These are phyloP conservation scores for Chironomus tepperi DNA, from an alignment of 1,140 invertebrate species.

Conservation along the genomic window DNA sequence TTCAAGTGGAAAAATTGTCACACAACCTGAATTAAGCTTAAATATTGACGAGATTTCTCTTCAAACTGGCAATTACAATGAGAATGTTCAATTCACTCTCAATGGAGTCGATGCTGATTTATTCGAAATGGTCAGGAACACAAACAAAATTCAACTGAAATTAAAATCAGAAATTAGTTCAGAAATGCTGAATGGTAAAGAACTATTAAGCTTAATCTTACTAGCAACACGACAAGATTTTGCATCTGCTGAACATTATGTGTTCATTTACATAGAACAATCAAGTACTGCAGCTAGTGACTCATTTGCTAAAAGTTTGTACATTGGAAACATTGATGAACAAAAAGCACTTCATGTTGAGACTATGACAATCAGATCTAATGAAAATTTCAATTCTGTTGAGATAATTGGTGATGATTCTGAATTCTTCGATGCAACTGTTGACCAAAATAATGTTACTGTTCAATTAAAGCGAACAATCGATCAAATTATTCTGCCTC, in stretches of 20 bases:
- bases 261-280: neutral
- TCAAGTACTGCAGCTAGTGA: neutral
- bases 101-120: too few relatives aligned
- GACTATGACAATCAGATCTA: neutral
- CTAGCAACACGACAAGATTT: neutral
- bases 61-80: too few relatives aligned
- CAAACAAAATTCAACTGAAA: too few relatives aligned
- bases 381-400: neutral
- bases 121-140: too few relatives aligned
- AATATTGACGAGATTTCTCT: too few relatives aligned
- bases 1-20: too few relatives aligned
- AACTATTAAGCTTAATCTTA: too few relatives aligned
- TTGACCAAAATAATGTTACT: neutral
- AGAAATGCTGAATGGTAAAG: too few relatives aligned
- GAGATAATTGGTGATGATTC: neutral
- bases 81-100: too few relatives aligned
- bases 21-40: too few relatives aligned
- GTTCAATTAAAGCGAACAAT: neutral
- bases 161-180: too few relatives aligned
- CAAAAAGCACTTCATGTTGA: neutral
- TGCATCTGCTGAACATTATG: neutral
- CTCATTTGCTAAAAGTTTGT: neutral
- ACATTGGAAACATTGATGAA: neutral
- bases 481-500: neutral
- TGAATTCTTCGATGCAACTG: neutral